Evolutionary conservation across 2,888 invertebrate genomes (phyloP), one percentile per base, ranked within the genome.

Genomic region (Gordius sp.): DNA sequence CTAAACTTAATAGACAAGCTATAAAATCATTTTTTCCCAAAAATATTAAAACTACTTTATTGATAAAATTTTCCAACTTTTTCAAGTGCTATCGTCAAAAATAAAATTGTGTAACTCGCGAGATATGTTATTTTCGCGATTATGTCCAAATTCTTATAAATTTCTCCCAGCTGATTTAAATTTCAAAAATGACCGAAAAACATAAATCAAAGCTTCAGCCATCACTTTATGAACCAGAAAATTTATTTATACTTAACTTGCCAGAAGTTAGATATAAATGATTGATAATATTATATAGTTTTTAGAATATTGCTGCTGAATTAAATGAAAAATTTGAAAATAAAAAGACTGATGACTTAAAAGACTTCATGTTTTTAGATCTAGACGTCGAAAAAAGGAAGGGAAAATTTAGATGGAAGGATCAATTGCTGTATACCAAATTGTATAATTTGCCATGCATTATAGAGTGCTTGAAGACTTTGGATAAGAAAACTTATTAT

Each of bases 401-500:
- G 24, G 55, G 27, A 4, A 54, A 27, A 27, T 8, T 54, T 26
- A 25, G 27, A 25, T 54, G 24, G 8, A 4, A 27, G 4, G 55
- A 54, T 28, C 55, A 54, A 27, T 26, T 27, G 4, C 13, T 54
- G 26, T 28, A 13, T 28, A 27, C 27, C 27, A 20, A 77, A 76
- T 76, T 89, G 28, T 78, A 86, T 0, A 91, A 93, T 69, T 69
- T 91, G 53, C 91, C 91, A 0, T 82, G 84, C 2, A 75, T 91
- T 2, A 77, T 86, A 18, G 91, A 97, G 71, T 82, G 86, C 0
- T 71, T 83, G 58, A 97, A 97, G 72, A 89, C 89, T 0, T 82
- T 91, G 58, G 97, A 97, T 67, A 79, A 77, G 60, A 93, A 89
- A 70, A 87, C 82, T 64, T 84, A 93, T 64, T 97, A 93, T 67